Evolutionary conservation across 37 sponge, comb jelly and placozoan genomes (phyloP).

Genomic region (Agelas oroides): DNA sequence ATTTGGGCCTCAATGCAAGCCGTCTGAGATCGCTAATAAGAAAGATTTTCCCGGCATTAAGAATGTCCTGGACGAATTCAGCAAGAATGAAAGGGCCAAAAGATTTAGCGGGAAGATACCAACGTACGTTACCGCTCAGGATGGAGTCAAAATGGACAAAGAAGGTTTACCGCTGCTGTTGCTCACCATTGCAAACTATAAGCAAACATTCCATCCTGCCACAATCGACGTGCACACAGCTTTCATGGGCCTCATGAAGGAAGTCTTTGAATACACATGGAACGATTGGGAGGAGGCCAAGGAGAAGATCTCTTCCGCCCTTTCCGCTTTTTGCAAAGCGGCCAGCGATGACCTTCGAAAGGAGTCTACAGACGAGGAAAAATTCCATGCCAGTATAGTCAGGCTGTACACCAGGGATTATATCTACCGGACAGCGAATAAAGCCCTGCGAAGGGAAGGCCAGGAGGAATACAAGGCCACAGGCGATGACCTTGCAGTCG

Average conservation of each 20-base stretch:
- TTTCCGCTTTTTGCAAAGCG: too few relatives aligned
- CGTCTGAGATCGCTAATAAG: slow-evolving; percentile 6
- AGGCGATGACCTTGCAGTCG: too few relatives aligned
- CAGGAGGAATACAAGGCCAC: too few relatives aligned
- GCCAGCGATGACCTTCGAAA: too few relatives aligned
- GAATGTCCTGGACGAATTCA: slow-evolving; percentile 3
- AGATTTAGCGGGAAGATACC: slow-evolving; percentile 1
- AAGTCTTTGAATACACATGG: slow-evolving; percentile 6
- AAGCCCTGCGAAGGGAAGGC: too few relatives aligned
- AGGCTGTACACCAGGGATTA: too few relatives aligned
- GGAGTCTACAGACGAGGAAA: too few relatives aligned
- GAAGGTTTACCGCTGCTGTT: slow-evolving; percentile 6
- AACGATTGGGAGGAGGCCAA: too few relatives aligned
- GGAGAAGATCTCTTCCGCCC: too few relatives aligned
- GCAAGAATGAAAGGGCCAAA: background rate
- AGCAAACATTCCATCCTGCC: slow-evolving; percentile 9
- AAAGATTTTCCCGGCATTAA: background rate
- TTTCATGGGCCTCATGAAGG: slow-evolving; percentile 6
- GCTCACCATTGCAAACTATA: slow-evolving; percentile 9
- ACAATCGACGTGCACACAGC: slow-evolving; percentile 1
- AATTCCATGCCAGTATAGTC: too few relatives aligned
- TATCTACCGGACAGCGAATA: too few relatives aligned
- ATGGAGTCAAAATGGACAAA: slow-evolving; percentile 8
- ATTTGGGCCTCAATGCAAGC: too few relatives aligned
- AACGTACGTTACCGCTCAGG: slow-evolving; percentile 4